These are phyloP conservation scores for Galagoides demidoff DNA, from an alignment of 2,797 vertebrate species.

Conservation along the genomic window DNA sequence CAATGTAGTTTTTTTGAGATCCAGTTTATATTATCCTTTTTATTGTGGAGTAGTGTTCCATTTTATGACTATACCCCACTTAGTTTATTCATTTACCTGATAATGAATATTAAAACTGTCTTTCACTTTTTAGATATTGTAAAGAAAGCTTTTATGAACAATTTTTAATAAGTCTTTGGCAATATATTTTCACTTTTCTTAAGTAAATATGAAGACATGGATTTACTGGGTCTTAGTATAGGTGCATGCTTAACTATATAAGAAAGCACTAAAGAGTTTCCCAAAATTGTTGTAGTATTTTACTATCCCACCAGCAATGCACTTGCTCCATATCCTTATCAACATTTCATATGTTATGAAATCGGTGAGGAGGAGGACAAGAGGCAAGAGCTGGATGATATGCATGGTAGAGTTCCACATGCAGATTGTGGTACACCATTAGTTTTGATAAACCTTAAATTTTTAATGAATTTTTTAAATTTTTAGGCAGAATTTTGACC, in stretches of 20 bases:
- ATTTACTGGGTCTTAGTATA: not conserved
- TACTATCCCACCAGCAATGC: not conserved
- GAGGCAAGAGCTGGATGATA: not conserved
- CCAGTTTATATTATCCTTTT: not conserved
- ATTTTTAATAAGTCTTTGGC: not conserved
- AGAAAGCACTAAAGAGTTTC: not conserved
- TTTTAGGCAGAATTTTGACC: not conserved
- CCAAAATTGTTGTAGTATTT: not conserved
- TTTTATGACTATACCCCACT: not conserved
- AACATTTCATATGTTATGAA: not conserved
- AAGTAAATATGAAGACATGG: not conserved
- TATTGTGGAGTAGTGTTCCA: not conserved
- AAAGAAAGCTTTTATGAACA: not conserved
- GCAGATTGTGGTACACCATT: not conserved
- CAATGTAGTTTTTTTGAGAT: not conserved
- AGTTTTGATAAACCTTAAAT: not conserved
- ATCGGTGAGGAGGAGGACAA: not conserved
- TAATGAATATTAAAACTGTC: not conserved
- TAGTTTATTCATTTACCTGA: not conserved
- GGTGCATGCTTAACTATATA: not conserved
- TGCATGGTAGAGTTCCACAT: not conserved
- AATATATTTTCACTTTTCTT: not conserved
- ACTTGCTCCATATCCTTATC: not conserved
- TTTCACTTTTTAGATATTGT: not conserved
- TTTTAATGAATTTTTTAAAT: conserved; percentile 15